Evolutionary conservation across 2,113 vertebrate species (phyloP).

Genomic region (Oreocharis arfaki): DNA sequence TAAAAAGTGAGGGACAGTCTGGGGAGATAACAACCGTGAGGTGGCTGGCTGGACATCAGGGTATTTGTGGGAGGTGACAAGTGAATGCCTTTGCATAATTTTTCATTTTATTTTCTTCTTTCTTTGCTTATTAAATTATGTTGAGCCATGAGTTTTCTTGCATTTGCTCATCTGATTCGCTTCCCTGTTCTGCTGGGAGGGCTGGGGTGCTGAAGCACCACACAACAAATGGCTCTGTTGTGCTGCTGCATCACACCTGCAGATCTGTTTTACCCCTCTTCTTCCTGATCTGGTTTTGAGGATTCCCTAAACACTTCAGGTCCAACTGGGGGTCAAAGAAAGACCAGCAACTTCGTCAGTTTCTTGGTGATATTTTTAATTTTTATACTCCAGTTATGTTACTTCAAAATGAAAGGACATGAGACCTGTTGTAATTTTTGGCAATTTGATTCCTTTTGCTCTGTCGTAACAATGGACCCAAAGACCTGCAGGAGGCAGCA

Average conservation of each 20-base stretch:
- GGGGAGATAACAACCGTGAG: neutral
- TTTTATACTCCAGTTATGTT: neutral
- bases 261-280: neutral
- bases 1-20: neutral
- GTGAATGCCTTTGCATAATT: neutral
- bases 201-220: neutral
- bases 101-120: neutral
- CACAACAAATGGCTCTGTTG: neutral
- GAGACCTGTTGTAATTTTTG: neutral
- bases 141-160: neutral
- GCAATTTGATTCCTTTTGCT: neutral
- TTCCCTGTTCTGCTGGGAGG: neutral
- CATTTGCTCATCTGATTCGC: neutral
- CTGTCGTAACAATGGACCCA: neutral
- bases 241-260: neutral
- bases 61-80: neutral
- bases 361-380: neutral
- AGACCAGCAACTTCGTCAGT: neutral
- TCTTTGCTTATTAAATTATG: neutral
- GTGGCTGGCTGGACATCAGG: neutral
- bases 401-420: neutral
- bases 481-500: slow-evolving; percentile 8
- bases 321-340: neutral
- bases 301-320: neutral
- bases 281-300: neutral